Evolutionary conservation across 1,140 invertebrate species (phyloP).

Genomic region (Drosophila tropicalis): DNA sequence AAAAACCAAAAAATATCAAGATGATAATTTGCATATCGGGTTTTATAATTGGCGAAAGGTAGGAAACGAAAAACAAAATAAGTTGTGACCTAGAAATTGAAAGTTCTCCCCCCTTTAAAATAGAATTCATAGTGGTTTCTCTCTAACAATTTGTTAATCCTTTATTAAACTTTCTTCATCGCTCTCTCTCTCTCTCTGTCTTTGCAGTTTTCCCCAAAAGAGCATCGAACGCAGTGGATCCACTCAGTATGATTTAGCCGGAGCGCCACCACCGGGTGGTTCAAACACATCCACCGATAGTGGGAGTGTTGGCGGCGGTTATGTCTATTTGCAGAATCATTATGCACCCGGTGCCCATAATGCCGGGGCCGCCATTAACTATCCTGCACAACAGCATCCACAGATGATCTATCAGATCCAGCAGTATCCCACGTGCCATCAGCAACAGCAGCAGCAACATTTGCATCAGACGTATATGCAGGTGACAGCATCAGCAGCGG

Average conservation of each 20-base stretch:
- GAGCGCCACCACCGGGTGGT: conserved; percentile 49
- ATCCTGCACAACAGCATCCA: conserved; percentile 74
- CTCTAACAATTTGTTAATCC: not conserved
- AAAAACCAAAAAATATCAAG: conserved; percentile 23
- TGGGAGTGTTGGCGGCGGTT: conserved; percentile 71
- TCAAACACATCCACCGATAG: conserved; percentile 61
- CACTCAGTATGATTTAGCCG: conserved; percentile 74
- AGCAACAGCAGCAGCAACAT: conserved; percentile 68
- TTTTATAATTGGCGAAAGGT: conserved; percentile 87
- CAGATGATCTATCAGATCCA: conserved; percentile 80
- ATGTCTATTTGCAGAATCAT: conserved; percentile 82
- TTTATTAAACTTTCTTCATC: conserved; percentile 3
- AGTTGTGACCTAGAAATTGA: conserved; percentile 44
- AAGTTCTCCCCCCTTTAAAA: conserved; percentile 43
- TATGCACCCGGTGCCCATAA: conserved; percentile 73
- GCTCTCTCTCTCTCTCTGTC: not conserved
- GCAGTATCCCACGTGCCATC: conserved; percentile 81
- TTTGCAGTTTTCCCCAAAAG: conserved; percentile 82
- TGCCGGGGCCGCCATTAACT: conserved; percentile 70
- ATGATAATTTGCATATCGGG: conserved; percentile 88
- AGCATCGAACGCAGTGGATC: conserved; percentile 79
- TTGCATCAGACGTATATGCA: conserved; percentile 63
- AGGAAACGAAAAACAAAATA: conserved; percentile 53
- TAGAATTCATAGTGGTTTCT: not conserved
- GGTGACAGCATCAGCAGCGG: conserved; percentile 64